Evolutionary conservation across 2,888 invertebrate species (phyloP).

Genomic region (Lepidonotus clava): DNA sequence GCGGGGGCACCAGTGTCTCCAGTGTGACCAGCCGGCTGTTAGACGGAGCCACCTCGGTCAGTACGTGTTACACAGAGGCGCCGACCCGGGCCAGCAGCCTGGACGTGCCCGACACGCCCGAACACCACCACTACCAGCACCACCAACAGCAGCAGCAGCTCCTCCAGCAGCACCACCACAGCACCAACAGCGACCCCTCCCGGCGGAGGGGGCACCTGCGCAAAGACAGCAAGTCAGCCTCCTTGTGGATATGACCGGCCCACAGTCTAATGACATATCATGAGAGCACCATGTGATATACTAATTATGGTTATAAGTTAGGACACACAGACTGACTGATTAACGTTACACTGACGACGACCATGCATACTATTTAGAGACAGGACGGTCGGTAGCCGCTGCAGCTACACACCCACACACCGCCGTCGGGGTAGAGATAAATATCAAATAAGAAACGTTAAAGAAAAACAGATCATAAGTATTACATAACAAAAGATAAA

Average conservation of each 20-base stretch:
- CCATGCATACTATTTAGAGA: no score
- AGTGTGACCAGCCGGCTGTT: conserved; percentile 11
- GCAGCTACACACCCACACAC: no score
- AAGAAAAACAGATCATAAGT: no score
- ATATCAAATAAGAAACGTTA: no score
- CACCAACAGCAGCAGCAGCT: no score
- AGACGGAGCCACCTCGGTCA: not conserved
- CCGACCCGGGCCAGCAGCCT: conserved; percentile 23
- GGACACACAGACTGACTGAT: no score
- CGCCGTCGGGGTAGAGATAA: no score
- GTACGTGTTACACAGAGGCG: conserved; percentile 26
- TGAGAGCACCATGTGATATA: conserved; percentile 37
- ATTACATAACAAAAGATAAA: no score
- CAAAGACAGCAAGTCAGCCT: conserved; percentile 34
- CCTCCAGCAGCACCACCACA: no score
- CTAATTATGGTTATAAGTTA: no score
- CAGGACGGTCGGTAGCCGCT: no score
- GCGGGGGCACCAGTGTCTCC: not conserved
- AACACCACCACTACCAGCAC: not conserved
- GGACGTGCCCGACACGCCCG: conserved; percentile 26
- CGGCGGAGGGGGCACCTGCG: conserved; percentile 15
- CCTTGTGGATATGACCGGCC: conserved; percentile 11
- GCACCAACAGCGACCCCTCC: not conserved
- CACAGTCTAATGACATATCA: conserved; percentile 9
- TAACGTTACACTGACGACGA: no score